Base-by-base conservation (phyloP, 2,797 vertebrate genomes). In the Simalia tracyae region DNA sequence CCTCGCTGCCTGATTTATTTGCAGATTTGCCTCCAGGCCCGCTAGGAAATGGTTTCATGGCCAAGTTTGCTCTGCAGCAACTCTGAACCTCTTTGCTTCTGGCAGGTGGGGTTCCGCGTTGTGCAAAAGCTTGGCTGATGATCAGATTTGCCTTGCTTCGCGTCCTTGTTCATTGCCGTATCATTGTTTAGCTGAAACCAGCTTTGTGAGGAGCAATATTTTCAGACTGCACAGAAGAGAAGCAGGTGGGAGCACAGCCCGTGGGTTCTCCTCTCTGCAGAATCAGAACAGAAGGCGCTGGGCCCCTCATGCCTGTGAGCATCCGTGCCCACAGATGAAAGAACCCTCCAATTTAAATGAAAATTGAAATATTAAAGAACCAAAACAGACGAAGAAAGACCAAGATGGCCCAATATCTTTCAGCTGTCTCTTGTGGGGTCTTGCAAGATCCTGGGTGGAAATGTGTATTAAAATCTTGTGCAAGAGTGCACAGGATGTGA, bases 1-100 rank as follows among this genome's bases (percentile, higher is more conserved):
- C 59, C 88, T 84, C 72, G 11, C 59, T 19, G n/a, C 50, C 90
- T 91, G 90, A 91, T 91, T 86, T 68, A 91, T 56, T 54, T 50
- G 28, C 64, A 56, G 86, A 64, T 36, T 88, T 88, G 68, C 57
- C 66, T 60, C 86, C 11, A 81, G 84, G 31, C 42, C 59, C 60
- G 72, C 17, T 26, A 88, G 91, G 91, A 9, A 42, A 15, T 19
- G 59, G 59, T 24, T 63, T 88, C 15, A 2, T 54, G 59, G 86
- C 68, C 68, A 84, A n/a, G 36, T 88, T 36, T 12, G 42, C 46
- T 60, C 91, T n/a, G 0, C 8, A 19, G 42, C 2, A 36, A 46
- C 50, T 9, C 4, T 11, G 88, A 36, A 54, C 22, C 17, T 76
- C 46, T 84, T 28, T 54, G 12, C 9, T 76, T 56, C 46, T 54